phyloP scores from a whole-genome alignment of 2,113 vertebrate species.

The Apus apus region DNA sequence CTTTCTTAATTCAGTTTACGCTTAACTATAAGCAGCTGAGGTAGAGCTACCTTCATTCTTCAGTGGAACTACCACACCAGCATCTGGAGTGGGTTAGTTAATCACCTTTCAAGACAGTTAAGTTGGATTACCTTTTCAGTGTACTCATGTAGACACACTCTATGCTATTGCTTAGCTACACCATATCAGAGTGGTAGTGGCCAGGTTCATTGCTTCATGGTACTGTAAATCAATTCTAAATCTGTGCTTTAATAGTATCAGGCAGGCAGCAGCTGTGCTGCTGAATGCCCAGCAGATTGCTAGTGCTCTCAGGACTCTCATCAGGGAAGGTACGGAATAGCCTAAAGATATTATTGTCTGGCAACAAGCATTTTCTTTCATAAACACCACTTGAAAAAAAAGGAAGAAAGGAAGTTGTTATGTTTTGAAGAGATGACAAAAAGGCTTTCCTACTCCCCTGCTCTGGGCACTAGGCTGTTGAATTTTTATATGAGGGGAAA shows the following conservation, averaged over 20 bases:
- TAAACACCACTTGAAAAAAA: background rate
- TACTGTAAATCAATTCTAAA: conserved; percentile 3
- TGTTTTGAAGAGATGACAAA: background rate
- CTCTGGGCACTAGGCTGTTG: background rate
- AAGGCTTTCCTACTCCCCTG: background rate
- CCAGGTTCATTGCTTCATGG: background rate
- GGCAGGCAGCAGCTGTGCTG: conserved; percentile 31
- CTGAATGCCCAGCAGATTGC: conserved; percentile 9
- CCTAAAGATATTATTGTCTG: conserved; percentile 3
- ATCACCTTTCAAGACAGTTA: background rate
- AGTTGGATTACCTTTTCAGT: background rate
- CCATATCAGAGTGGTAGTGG: background rate
- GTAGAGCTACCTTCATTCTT: background rate
- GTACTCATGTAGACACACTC: background rate
- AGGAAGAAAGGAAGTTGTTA: background rate
- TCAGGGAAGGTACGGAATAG: background rate
- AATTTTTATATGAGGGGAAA: background rate
- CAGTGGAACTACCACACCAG: background rate
- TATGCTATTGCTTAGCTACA: background rate
- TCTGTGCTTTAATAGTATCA: conserved; percentile 10
- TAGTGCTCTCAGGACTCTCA: background rate
- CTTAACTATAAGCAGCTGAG: background rate
- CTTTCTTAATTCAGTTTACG: background rate
- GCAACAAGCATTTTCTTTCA: background rate
- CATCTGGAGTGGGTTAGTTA: background rate